A percentile compares a stretch with the other conserved stretches of the same genome.
phyloP scores from a whole-genome alignment of 1,140 invertebrate genomes.

The Elysia chlorotica region DNA sequence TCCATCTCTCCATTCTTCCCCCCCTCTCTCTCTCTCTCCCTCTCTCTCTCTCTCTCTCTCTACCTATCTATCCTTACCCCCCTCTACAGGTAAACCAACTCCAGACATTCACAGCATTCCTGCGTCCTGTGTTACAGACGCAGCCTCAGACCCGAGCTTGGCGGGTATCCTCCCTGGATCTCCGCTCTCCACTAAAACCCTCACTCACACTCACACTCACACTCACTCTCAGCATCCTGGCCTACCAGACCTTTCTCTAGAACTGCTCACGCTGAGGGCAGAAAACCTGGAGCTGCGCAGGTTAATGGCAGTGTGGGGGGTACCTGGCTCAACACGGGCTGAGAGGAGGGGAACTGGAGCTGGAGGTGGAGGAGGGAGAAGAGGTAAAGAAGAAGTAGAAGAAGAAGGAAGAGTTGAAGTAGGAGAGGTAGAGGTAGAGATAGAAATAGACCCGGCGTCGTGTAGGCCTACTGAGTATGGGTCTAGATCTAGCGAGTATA shows the following conservation, averaged over 20 bases:
- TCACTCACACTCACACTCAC: not conserved
- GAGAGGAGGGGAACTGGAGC: not conserved
- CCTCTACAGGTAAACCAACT: not conserved
- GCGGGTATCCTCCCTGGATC: not conserved
- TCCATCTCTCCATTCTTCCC: not conserved
- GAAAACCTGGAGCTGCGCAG: slow-evolving; percentile 26
- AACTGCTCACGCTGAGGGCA: slow-evolving; percentile 26
- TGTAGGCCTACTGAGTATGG: no score
- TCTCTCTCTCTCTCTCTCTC: not conserved
- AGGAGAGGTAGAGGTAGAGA: not conserved
- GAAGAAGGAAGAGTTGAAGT: not conserved
- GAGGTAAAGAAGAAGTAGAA: not conserved
- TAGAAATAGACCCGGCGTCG: not conserved
- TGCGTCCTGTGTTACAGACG: not conserved
- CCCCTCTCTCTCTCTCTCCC: not conserved
- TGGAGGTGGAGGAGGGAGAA: not conserved
- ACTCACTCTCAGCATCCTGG: slow-evolving; percentile 50
- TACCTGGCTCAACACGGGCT: not conserved
- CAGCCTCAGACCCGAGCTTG: not conserved
- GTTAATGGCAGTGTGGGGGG: not conserved
- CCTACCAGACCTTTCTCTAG: slow-evolving; percentile 25
- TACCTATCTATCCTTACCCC: not conserved
- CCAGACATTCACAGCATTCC: not conserved
- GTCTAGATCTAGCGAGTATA: no score
- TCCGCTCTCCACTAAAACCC: not conserved